A percentile compares a stretch with the other conserved stretches of the same genome.
These are phyloP conservation scores for Microhierax caerulescens DNA, from an alignment of 2,797 vertebrate species.

Conservation along the genomic window DNA sequence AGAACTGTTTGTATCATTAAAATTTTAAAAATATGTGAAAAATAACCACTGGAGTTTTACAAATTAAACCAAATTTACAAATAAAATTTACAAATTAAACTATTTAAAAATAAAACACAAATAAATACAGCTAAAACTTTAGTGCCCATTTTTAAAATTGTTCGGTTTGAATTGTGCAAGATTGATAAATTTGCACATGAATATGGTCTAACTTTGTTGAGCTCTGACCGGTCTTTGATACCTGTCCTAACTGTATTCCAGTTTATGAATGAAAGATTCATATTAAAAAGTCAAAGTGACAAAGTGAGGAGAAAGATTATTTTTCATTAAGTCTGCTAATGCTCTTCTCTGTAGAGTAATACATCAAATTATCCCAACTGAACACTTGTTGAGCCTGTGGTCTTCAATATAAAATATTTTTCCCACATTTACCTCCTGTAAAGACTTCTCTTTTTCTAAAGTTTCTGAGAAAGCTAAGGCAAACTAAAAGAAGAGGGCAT, in stretches of 20 bases:
- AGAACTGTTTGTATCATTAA: background rate
- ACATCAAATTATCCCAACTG: background rate
- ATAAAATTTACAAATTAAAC: background rate
- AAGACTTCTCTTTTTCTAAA: background rate
- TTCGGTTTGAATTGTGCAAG: background rate
- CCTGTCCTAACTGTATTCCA: background rate
- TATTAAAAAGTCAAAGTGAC: background rate
- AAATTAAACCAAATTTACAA: background rate
- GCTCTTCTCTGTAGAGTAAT: background rate
- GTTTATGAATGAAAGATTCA: background rate
- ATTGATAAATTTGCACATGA: background rate
- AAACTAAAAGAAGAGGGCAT: background rate
- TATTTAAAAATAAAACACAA: too few species aligned
- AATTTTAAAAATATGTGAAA: background rate
- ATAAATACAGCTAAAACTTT: background rate
- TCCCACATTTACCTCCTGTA: background rate
- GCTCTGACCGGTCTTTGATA: background rate
- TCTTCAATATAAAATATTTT: background rate
- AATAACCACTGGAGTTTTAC: background rate
- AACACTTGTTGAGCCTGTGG: background rate
- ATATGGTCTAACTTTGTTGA: background rate
- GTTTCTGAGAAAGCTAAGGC: background rate
- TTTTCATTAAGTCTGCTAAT: background rate
- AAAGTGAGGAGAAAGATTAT: background rate
- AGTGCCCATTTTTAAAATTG: background rate